These are phyloP conservation scores for Mesoligia furuncula DNA, from an alignment of 2,888 invertebrate species.

Conservation along the genomic window DNA sequence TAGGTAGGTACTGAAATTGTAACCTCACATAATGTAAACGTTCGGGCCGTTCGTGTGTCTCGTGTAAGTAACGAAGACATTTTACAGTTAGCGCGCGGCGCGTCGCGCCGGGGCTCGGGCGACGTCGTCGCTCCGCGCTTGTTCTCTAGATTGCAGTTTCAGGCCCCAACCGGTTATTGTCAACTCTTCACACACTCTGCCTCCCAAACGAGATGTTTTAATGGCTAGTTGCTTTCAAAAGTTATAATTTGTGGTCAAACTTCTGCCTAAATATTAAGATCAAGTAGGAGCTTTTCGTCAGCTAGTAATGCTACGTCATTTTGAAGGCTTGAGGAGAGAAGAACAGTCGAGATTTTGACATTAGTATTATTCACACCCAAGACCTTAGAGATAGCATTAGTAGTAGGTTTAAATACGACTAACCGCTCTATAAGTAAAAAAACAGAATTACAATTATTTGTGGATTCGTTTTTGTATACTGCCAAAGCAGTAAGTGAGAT, in stretches of 20 bases:
- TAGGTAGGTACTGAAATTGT: not conserved
- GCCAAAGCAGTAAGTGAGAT: not conserved
- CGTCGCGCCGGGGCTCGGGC: slow-evolving; percentile 23
- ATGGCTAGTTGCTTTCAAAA: slow-evolving; percentile 46
- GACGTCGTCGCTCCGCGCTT: slow-evolving; percentile 45
- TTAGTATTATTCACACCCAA: slow-evolving; percentile 3
- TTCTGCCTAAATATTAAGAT: slow-evolving; percentile 30
- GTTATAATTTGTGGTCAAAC: slow-evolving; percentile 31
- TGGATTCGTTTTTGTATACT: not conserved
- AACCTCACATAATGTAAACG: not conserved
- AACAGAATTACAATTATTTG: not conserved
- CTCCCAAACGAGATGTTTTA: slow-evolving; percentile 35
- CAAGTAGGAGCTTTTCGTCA: slow-evolving; percentile 16
- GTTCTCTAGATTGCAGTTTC: slow-evolving; percentile 66
- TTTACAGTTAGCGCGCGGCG: slow-evolving; percentile 50
- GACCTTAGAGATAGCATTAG: not conserved
- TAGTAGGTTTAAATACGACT: not conserved
- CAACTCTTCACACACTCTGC: slow-evolving; percentile 27
- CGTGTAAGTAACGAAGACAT: slow-evolving; percentile 62
- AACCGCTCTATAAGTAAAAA: not conserved
- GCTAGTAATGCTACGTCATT: not conserved
- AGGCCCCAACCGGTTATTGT: slow-evolving; percentile 62
- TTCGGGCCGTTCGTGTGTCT: slow-evolving; percentile 40
- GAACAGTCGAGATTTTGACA: not conserved
- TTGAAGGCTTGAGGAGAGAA: not conserved